Conservation (phyloP, 2,797 vertebrate species). For the Aulostomus chinensis region DNA sequence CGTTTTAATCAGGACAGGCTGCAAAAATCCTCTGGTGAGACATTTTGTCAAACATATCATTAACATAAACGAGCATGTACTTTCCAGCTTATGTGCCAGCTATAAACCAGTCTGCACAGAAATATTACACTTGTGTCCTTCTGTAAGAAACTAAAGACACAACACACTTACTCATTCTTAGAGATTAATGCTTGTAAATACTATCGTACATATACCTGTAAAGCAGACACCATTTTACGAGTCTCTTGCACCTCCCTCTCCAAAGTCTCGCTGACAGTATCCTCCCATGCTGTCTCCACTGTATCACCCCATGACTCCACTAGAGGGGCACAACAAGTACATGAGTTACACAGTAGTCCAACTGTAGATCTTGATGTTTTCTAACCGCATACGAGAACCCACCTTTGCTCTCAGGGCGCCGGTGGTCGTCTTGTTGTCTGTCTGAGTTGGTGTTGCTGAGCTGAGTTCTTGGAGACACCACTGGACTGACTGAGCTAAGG, state of each 20-base stretch:
- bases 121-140: too few relatives aligned
- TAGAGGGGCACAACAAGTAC: conserved; percentile 5
- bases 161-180: neutral
- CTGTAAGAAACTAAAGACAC: neutral
- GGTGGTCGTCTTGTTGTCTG: conserved; percentile 76
- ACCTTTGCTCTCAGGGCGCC: conserved; percentile 74
- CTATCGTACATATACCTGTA: conserved; percentile 83
- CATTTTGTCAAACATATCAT: too few relatives aligned
- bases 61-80: too few relatives aligned
- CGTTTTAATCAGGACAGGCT: too few relatives aligned
- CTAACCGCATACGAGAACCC: conserved; percentile 45
- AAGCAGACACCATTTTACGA: conserved; percentile 92
- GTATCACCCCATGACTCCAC: conserved; percentile 30
- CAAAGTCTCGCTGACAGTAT: conserved; percentile 87
- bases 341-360: neutral
- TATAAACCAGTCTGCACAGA: too few relatives aligned
- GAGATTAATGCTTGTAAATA: neutral
- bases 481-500: conserved; percentile 87
- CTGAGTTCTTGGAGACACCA: conserved; percentile 83
- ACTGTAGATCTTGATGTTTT: neutral
- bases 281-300: conserved; percentile 81
- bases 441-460: conserved; percentile 75
- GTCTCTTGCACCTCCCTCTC: conserved; percentile 96
- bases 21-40: too few relatives aligned
- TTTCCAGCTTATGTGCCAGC: too few relatives aligned